Evolutionary conservation across 2,888 invertebrate genomes (phyloP).

Genomic region (Sipha maydis): DNA sequence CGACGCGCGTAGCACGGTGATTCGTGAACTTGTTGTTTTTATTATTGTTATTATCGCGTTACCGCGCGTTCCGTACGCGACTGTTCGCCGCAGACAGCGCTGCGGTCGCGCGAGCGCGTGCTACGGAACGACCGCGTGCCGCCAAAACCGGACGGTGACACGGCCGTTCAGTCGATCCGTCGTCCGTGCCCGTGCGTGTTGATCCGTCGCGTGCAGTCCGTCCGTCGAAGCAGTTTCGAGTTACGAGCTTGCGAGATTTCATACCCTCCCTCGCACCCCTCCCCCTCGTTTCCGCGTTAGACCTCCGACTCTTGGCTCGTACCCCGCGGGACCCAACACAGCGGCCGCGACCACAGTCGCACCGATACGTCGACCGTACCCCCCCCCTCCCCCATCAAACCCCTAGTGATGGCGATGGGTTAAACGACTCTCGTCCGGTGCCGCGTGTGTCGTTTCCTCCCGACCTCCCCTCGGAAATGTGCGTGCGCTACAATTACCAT

Average conservation of each 20-base stretch:
- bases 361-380: too few species aligned
- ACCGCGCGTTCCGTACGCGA: neutral
- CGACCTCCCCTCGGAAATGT: neutral
- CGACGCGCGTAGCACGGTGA: neutral
- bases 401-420: neutral
- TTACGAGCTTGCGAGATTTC: too few species aligned
- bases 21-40: neutral
- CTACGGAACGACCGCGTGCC: constrained; percentile 47
- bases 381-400: too few species aligned
- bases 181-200: neutral
- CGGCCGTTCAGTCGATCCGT: constrained; percentile 2
- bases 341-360: too few species aligned
- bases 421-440: neutral
- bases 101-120: neutral
- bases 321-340: too few species aligned
- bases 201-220: neutral
- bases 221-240: neutral
- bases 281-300: neutral
- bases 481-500: neutral
- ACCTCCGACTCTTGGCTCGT: too few species aligned
- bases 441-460: neutral
- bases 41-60: too few species aligned
- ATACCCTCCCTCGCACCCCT: too few species aligned
- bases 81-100: constrained; percentile 5
- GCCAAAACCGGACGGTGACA: neutral